phyloP scores from a whole-genome alignment of 2,888 invertebrate genomes.

The Spicauda simplicius region DNA sequence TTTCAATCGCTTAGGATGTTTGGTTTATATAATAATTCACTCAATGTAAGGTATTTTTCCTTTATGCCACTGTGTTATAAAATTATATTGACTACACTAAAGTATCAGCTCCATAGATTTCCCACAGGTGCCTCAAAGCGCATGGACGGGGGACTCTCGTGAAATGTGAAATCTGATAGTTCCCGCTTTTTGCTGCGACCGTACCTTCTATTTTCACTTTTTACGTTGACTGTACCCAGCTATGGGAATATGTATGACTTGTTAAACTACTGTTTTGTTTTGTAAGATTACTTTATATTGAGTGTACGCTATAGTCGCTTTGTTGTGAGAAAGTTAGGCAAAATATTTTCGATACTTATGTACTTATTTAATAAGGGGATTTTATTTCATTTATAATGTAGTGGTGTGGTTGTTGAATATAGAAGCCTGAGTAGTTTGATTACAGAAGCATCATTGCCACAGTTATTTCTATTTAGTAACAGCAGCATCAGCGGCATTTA shows the following conservation, averaged over 20 bases:
- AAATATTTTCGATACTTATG: background rate
- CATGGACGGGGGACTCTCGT: constrained; percentile 55
- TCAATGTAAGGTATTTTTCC: too few relatives aligned
- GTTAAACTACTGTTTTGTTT: constrained; percentile 35
- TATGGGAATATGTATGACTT: constrained; percentile 34
- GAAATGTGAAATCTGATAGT: constrained; percentile 70
- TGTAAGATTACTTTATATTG: constrained; percentile 23
- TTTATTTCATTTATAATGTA: too few relatives aligned
- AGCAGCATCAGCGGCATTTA: too few relatives aligned
- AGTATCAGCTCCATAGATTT: constrained; percentile 47
- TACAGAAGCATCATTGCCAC: too few relatives aligned
- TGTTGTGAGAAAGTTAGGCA: constrained; percentile 10
- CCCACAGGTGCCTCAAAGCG: constrained; percentile 45
- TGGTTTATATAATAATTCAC: too few relatives aligned
- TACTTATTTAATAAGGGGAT: background rate
- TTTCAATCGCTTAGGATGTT: too few relatives aligned
- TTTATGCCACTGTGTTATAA: too few relatives aligned
- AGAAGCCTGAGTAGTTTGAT: too few relatives aligned
- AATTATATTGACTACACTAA: too few relatives aligned
- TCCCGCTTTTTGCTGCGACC: constrained; percentile 56
- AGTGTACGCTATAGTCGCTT: constrained; percentile 24
- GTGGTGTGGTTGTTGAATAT: too few relatives aligned
- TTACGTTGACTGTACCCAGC: constrained; percentile 44
- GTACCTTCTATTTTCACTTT: constrained; percentile 50
- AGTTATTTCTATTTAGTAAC: too few relatives aligned